These are phyloP conservation scores for Hetaerina titia DNA, from an alignment of 2,888 invertebrate genomes.

Conservation along the genomic window DNA sequence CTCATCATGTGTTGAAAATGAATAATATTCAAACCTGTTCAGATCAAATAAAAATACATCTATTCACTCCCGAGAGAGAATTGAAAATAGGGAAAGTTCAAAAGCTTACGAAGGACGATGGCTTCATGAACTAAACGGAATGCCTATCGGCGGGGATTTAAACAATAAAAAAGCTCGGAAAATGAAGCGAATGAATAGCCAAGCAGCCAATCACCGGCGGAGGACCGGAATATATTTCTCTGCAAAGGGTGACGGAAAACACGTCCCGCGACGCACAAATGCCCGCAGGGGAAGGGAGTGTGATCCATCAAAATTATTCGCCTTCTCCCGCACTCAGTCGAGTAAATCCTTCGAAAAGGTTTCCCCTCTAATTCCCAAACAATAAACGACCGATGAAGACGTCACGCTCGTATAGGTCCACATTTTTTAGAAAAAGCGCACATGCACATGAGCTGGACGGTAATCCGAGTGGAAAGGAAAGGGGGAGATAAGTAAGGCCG, in stretches of 20 bases:
- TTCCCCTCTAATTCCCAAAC: not conserved
- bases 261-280: not conserved
- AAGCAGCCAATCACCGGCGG: not conserved
- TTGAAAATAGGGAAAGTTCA: not conserved
- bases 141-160: not conserved
- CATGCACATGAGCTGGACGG: not conserved
- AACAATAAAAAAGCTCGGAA: not conserved
- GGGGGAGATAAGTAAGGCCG: not conserved
- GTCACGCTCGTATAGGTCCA: not conserved
- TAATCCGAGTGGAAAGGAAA: not conserved
- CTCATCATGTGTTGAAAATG: not conserved
- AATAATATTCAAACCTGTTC: not conserved
- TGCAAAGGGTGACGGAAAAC: not conserved
- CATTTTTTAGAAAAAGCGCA: not conserved
- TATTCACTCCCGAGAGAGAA: not conserved
- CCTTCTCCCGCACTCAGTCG: not conserved
- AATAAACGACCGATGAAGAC: slow-evolving; percentile 9
- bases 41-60: not conserved
- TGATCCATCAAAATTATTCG: not conserved
- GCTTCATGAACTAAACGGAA: not conserved
- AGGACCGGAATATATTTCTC: not conserved
- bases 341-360: not conserved
- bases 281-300: not conserved
- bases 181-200: not conserved
- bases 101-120: not conserved